Evolutionary conservation across 1,140 invertebrate genomes (phyloP), one percentile per base, ranked within the genome.

Genomic region (Eumeta japonica): DNA sequence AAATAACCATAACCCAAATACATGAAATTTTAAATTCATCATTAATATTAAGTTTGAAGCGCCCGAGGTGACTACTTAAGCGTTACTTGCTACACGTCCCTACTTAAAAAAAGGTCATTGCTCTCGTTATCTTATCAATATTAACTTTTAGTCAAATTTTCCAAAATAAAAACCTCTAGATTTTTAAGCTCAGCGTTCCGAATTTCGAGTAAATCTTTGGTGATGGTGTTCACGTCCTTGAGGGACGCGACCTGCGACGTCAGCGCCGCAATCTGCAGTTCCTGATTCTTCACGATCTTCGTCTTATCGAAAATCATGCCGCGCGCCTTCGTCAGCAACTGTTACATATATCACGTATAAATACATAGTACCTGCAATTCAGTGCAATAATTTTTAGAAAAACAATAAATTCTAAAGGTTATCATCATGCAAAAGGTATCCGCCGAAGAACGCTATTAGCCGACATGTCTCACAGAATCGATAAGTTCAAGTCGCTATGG

Each of bases 161-260:
- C n/a, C 5, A 24, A 7, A 7, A 7, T 24, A 24, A 24, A 24
- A 24, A 81, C 79, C 65, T 85, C 81, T 44, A 89, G 79, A 61
- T 88, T 85, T 18, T 85, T 83, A 2, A 88, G 81, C 75, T 90
- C 88, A 43, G 83, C 77, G 46, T 86, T 89, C 34, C 87, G 79
- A 3, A 90, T 87, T 39, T 85, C 82, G 10, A 89, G 62, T 35
- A 90, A 65, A 48, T 89, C 85, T 52, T 88, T 88, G 1, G 87
- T 89, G 28, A 89, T 87, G 5, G 76, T 63, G 7, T 88, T 79
- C 2, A 90, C 87, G 44, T 90, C 87, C 60, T 88, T 88, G 13
- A 89, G 65, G 2, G 87, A 86, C 12, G 79, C 62, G 2, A 88
- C 83, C 55, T 89, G 86, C 16, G 80, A 81, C 11, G 78, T 82